Evolutionary conservation across 1,140 invertebrate genomes (phyloP).

Genomic region (Drosophila mauritiana): DNA sequence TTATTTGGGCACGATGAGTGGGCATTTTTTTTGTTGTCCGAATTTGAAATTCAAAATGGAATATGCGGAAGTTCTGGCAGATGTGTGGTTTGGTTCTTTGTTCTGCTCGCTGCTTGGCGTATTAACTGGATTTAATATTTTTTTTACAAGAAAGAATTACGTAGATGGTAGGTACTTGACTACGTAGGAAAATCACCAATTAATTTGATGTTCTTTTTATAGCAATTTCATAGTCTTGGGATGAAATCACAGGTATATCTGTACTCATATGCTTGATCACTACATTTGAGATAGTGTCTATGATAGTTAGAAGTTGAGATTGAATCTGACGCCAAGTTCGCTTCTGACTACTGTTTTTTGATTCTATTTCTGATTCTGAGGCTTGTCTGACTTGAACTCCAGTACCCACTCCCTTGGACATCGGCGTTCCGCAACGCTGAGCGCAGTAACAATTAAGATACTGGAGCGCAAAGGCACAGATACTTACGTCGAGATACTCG

Average conservation of each 20-base stretch:
- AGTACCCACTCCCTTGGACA: neutral
- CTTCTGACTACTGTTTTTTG: neutral
- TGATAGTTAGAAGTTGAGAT: too few relatives aligned
- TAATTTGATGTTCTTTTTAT: too few relatives aligned
- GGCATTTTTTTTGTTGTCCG: slow-evolving; percentile 36
- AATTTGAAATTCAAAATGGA: slow-evolving; percentile 14
- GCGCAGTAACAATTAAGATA: slow-evolving; percentile 65
- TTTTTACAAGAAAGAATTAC: neutral
- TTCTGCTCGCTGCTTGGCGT: slow-evolving; percentile 1
- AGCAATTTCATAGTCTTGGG: too few relatives aligned
- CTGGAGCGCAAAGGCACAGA: slow-evolving; percentile 47
- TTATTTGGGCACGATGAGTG: slow-evolving; percentile 13
- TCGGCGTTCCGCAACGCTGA: slow-evolving; percentile 62
- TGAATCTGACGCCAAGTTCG: neutral
- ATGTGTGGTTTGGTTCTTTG: neutral
- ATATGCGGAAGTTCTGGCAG: slow-evolving; percentile 57
- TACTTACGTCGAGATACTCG: slow-evolving; percentile 22
- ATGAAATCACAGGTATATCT: too few relatives aligned
- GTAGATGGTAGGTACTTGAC: neutral
- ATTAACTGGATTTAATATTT: neutral
- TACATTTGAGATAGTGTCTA: too few relatives aligned
- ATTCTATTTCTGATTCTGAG: slow-evolving; percentile 11
- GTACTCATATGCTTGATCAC: too few relatives aligned
- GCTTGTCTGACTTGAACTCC: slow-evolving; percentile 23
- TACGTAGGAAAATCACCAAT: too few relatives aligned